A percentile compares a stretch with the other conserved stretches of the same genome.
phyloP scores from a whole-genome alignment of 2,797 vertebrate genomes.

The Arnoldichthys spilopterus region DNA sequence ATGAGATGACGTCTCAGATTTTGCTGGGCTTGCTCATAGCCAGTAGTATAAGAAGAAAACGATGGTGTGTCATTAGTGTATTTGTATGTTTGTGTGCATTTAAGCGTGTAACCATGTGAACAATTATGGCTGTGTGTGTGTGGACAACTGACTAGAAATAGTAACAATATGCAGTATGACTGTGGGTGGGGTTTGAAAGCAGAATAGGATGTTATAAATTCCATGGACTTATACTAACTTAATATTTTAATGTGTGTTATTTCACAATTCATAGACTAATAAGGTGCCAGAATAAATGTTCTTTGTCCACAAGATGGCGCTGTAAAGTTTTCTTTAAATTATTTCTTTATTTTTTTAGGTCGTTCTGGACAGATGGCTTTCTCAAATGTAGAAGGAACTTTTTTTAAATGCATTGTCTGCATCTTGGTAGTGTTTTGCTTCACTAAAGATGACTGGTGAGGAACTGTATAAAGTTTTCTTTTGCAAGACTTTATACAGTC shows the following conservation, averaged over 20 bases:
- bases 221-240: no score
- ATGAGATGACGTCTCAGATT: background rate
- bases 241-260: no score
- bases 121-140: slow-evolving; percentile 1
- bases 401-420: no score
- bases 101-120: background rate
- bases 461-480: no score
- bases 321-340: background rate
- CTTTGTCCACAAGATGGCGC: background rate
- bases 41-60: background rate
- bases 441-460: no score
- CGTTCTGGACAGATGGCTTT: no score
- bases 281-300: background rate
- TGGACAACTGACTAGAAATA: background rate
- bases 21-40: background rate
- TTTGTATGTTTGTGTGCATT: slow-evolving; percentile 7
- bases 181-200: slow-evolving; percentile 22
- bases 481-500: no score
- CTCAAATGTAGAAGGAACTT: no score
- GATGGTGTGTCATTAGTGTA: background rate
- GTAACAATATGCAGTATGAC: slow-evolving; percentile 28
- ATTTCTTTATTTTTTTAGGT: no score
- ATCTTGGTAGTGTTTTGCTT: no score
- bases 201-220: background rate
- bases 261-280: background rate